Conservation (phyloP, 1,140 invertebrate genomes). For the Brachionus rotundiformis region DNA sequence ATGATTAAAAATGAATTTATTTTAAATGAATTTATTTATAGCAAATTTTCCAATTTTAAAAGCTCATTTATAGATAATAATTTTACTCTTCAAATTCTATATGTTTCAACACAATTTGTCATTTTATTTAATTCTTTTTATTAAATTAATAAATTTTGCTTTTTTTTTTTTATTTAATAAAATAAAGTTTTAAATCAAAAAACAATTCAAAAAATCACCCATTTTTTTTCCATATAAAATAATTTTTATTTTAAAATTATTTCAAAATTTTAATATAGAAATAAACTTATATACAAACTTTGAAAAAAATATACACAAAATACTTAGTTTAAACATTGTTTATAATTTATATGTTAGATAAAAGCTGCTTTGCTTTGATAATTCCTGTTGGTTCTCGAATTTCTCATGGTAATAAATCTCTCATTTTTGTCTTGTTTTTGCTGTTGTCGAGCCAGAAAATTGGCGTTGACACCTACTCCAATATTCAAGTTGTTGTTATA, state of each 20-base stretch:
- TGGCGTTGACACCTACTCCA: constrained; percentile 21
- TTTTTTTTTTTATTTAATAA: background rate
- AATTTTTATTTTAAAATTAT: too few relatives aligned
- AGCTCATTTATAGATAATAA: background rate
- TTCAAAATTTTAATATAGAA: too few relatives aligned
- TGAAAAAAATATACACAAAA: background rate
- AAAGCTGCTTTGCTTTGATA: background rate
- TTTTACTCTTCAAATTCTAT: background rate
- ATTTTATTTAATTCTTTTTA: background rate
- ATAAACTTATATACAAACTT: too few relatives aligned
- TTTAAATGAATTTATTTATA: constrained; percentile 1
- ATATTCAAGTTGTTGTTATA: constrained; percentile 46
- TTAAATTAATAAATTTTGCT: background rate
- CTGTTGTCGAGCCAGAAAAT: constrained; percentile 2
- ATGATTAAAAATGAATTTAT: constrained; percentile 32
- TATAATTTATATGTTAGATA: background rate
- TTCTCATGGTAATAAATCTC: background rate
- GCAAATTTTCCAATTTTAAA: background rate
- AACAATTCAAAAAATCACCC: too few relatives aligned
- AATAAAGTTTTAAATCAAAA: background rate
- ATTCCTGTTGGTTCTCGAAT: background rate
- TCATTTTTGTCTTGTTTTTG: background rate
- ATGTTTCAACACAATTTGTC: background rate
- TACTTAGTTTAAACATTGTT: background rate
- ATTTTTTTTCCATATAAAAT: too few relatives aligned